Evolutionary conservation across 2,113 vertebrate genomes (phyloP).

Genomic region (Recurvirostra avosetta): DNA sequence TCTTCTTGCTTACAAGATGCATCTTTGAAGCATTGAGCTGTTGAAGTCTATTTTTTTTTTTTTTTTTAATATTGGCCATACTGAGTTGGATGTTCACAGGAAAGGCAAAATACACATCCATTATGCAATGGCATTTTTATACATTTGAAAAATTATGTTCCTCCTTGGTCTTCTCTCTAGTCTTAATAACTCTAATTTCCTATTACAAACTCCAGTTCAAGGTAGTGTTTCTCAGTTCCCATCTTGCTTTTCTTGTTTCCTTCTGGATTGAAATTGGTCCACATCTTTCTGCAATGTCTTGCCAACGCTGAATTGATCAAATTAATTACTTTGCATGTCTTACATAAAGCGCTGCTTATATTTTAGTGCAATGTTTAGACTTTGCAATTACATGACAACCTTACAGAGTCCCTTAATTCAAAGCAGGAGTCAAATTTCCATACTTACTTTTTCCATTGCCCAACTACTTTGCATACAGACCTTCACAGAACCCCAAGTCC

Average conservation of each 20-base stretch:
- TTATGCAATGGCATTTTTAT: neutral
- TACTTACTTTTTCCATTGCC: neutral
- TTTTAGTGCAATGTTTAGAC: neutral
- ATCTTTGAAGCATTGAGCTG: neutral
- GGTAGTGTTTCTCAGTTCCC: neutral
- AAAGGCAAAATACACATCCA: neutral
- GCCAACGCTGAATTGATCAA: neutral
- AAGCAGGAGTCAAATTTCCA: neutral
- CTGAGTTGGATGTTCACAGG: neutral
- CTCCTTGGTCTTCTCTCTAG: neutral
- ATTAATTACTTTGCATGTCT: neutral
- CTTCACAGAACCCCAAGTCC: neutral
- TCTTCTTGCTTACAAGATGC: neutral
- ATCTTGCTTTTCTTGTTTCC: neutral
- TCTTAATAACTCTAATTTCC: neutral
- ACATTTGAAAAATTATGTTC: neutral
- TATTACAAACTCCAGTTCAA: neutral
- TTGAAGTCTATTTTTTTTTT: neutral
- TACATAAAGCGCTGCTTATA: neutral
- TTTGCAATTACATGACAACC: neutral
- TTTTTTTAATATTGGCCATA: neutral
- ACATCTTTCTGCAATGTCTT: neutral
- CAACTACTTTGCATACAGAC: neutral
- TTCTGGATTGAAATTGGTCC: neutral
- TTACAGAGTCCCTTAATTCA: neutral